Conservation (phyloP, 2,888 invertebrate genomes). For the Galeopsomyia nigrocyanea region DNA sequence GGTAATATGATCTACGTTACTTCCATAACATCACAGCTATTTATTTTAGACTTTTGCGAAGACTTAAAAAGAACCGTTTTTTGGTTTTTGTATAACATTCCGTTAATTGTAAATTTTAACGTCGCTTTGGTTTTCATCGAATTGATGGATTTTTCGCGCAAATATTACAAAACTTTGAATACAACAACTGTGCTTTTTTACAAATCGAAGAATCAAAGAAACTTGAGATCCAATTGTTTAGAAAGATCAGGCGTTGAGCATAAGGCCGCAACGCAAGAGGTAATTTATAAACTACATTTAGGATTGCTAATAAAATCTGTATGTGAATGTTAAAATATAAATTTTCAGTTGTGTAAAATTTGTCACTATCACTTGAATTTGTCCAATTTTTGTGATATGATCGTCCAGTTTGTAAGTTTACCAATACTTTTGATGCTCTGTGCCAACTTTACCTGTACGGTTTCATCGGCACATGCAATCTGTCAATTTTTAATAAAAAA, state of each 20-base stretch:
- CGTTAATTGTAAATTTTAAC: not conserved
- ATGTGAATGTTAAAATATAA: not conserved
- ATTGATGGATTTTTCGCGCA: not conserved
- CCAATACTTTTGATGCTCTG: not conserved
- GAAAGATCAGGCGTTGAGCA: too few species aligned
- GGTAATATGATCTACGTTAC: too few species aligned
- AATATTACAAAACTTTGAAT: not conserved
- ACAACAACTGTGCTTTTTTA: not conserved
- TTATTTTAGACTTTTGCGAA: not conserved
- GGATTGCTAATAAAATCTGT: not conserved
- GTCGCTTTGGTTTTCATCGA: not conserved
- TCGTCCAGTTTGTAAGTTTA: slow-evolving; percentile 8
- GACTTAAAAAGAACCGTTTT: not conserved
- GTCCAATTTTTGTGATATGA: not conserved
- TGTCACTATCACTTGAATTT: not conserved
- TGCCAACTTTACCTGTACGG: not conserved
- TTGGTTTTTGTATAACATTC: slow-evolving; percentile 8
- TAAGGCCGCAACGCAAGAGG: too few species aligned
- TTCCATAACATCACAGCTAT: too few species aligned
- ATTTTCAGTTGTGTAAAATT: not conserved
- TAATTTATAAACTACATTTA: too few species aligned
- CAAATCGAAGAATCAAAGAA: too few species aligned
- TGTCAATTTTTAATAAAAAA: not conserved
- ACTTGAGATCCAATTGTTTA: too few species aligned
- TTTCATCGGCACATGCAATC: not conserved